Evolutionary conservation across 2,797 vertebrate species (phyloP).

Genomic region (Erpetoichthys calabaricus): DNA sequence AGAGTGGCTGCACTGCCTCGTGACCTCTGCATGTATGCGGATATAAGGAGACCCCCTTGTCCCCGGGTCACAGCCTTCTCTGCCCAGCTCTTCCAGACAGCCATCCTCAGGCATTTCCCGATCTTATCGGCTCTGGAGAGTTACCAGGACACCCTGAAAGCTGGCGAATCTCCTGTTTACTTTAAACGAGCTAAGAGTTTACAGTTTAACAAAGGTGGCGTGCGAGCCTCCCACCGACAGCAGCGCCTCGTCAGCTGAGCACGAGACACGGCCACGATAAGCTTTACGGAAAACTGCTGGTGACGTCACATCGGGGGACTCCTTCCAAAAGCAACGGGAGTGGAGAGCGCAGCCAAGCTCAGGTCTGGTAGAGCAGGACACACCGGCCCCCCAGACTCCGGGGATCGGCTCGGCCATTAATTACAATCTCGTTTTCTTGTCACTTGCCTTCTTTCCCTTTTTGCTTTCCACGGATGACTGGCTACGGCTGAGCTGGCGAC

Average conservation of each 20-base stretch:
- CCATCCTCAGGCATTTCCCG: not conserved
- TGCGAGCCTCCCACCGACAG: not conserved
- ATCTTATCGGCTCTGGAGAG: slow-evolving; percentile 19
- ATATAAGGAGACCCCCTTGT: not conserved
- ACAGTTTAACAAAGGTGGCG: slow-evolving; percentile 21
- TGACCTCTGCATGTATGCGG: too few species aligned
- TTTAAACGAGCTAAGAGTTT: slow-evolving; percentile 22
- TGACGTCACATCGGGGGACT: slow-evolving; percentile 24
- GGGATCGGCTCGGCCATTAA: slow-evolving; percentile 25
- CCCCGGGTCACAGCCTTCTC: slow-evolving; percentile 1
- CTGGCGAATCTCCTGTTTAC: slow-evolving; percentile 13
- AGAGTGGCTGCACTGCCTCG: too few species aligned
- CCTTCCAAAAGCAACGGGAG: slow-evolving; percentile 16
- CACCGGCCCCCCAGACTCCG: slow-evolving; percentile 29
- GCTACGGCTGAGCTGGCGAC: too few species aligned
- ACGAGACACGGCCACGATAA: slow-evolving; percentile 6
- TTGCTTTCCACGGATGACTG: too few species aligned
- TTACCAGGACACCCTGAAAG: slow-evolving; percentile 5
- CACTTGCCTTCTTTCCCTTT: too few species aligned
- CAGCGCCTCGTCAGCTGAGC: not conserved
- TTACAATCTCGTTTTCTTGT: too few species aligned
- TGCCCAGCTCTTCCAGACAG: not conserved
- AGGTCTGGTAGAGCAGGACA: slow-evolving; percentile 14
- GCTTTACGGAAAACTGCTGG: slow-evolving; percentile 24
- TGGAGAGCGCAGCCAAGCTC: not conserved